These are phyloP conservation scores for Apteryx mantelli DNA, from an alignment of 2,113 vertebrate genomes.

Conservation along the genomic window DNA sequence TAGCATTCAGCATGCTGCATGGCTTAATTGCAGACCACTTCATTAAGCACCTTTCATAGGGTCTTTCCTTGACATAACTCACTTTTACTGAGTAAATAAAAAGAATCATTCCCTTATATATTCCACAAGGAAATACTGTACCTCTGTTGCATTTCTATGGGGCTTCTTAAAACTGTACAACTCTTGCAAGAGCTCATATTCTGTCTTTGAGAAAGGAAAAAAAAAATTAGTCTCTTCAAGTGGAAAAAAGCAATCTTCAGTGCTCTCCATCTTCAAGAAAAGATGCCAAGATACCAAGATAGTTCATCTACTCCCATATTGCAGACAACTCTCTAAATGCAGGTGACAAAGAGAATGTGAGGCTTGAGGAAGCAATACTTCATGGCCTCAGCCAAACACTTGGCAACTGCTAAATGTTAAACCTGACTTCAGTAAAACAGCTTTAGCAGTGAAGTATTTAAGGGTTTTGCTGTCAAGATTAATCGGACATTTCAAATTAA, in stretches of 20 bases:
- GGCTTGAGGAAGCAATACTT: neutral
- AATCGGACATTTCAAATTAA: neutral
- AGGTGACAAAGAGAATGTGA: neutral
- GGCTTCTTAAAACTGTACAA: conserved; percentile 91
- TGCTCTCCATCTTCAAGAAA: neutral
- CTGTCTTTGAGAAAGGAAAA: conserved; percentile 80
- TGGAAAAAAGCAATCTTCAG: neutral
- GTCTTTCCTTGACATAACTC: neutral
- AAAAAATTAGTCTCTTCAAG: neutral
- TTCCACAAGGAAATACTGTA: conserved; percentile 49
- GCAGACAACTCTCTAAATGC: neutral
- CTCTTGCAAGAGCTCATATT: conserved; percentile 88
- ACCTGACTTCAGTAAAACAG: neutral
- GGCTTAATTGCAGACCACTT: conserved; percentile 13
- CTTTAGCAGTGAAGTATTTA: neutral
- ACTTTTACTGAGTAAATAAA: neutral
- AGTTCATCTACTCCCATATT: neutral
- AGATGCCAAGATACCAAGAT: neutral
- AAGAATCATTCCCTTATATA: neutral
- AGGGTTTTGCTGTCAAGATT: neutral
- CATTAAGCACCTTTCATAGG: conserved; percentile 4
- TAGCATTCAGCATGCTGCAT: neutral
- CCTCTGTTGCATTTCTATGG: conserved; percentile 78
- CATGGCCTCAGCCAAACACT: neutral
- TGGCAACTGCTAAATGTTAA: neutral